Evolutionary conservation across 2,113 vertebrate species (phyloP).

Genomic region (Camelus bactrianus): DNA sequence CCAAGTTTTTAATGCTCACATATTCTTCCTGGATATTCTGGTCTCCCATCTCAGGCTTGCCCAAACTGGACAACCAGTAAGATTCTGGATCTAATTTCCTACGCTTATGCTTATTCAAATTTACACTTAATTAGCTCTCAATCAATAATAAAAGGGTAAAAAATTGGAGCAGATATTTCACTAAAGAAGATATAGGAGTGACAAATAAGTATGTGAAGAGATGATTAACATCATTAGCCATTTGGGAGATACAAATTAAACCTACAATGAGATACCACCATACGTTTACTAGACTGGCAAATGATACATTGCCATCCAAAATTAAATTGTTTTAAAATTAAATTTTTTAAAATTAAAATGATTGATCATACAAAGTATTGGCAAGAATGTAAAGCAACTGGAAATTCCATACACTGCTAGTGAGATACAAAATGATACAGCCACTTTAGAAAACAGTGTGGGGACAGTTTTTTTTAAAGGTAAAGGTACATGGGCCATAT

Average conservation of each 20-base stretch:
- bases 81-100: background rate
- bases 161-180: background rate
- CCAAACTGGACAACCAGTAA: background rate
- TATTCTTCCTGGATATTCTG: background rate
- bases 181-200: background rate
- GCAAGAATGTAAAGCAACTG: background rate
- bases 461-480: background rate
- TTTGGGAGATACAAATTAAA: background rate
- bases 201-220: background rate
- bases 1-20: background rate
- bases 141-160: background rate
- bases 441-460: background rate
- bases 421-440: background rate
- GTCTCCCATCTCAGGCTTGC: background rate
- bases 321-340: background rate
- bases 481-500: background rate
- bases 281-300: background rate
- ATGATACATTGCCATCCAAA: background rate
- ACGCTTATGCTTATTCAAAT: background rate
- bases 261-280: background rate
- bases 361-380: background rate
- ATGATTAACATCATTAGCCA: background rate
- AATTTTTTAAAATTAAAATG: background rate
- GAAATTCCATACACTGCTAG: background rate
- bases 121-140: background rate